Evolutionary conservation across 1,140 invertebrate species (phyloP), one percentile per base, ranked within the genome.

Genomic region (Drosophila guanche): DNA sequence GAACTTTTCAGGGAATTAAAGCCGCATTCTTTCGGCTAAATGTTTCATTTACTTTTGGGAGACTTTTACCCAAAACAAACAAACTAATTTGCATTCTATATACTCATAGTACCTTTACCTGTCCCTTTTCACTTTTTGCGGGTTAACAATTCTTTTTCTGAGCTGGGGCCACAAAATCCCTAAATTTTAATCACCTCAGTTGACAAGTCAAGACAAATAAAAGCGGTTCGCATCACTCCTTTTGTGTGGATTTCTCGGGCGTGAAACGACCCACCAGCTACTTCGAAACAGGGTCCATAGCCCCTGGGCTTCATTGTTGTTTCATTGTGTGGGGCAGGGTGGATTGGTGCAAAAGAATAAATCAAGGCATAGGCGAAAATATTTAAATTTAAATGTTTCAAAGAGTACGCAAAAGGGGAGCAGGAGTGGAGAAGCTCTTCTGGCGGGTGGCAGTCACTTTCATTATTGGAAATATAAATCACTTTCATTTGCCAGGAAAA

Each of bases 401-500:
- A 75, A 59, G 69, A 60, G 48, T 70, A 47, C 61, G 69, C 46
- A 57, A 85, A 60, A 67, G 2, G 12, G 65, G 63, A 70, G 58
- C 29, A 63, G 55, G 50, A 3, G 29, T 29, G 3, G 7, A 10
- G 10, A 12, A 12, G 10, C 10, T 37, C 12, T 53, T 48, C 16
- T 46, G 43, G 5, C 46, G 29, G 29, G 46, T 54, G 63, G 59
- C 43, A 88, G 84, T 89, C 78, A 88, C 83, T 88, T 88, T 88
- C 84, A 88, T 88, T 88, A 88, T 88, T 88, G 83, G 75, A 88
- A 76, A 88, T 88, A 88, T 88, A 88, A 88, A 88, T 88, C 83
- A 88, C 83, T 89, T 88, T 89, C 83, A 65, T 88, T 84, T 70
- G 75, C 61, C 63, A 65, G 65, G 51, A 74, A 79, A 80, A 81